A percentile compares a stretch with the other conserved stretches of the same genome.
phyloP scores from a whole-genome alignment of 2,888 invertebrate species.

The Ariolimax columbianus region DNA sequence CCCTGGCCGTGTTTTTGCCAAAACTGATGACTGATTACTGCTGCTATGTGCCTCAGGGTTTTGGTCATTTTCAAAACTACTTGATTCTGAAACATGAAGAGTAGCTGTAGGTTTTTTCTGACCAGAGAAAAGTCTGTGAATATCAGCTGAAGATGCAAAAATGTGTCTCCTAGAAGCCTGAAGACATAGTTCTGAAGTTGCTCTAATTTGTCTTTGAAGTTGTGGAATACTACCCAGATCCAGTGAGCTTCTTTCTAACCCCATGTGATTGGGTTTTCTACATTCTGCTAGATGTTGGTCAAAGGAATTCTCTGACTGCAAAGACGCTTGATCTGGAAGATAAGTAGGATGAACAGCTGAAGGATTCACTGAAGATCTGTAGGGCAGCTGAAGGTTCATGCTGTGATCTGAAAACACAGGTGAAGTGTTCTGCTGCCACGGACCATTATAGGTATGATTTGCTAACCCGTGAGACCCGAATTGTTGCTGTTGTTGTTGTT shows the following conservation, averaged over 20 bases:
- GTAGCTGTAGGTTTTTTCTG: conserved; percentile 56
- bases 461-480: background rate
- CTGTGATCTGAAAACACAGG: background rate
- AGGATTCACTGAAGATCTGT: background rate
- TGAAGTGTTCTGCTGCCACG: background rate
- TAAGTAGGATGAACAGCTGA: background rate
- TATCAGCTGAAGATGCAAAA: conserved; percentile 72
- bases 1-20: conserved; percentile 20
- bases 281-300: background rate
- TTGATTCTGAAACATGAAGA: background rate
- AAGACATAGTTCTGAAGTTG: conserved; percentile 59
- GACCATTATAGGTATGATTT: background rate
- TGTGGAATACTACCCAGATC: conserved; percentile 51
- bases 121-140: conserved; percentile 70
- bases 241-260: conserved; percentile 42
- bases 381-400: background rate
- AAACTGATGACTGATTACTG: conserved; percentile 64
- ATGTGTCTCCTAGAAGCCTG: conserved; percentile 61
- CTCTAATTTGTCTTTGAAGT: conserved; percentile 55
- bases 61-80: background rate
- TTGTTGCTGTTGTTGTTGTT: conserved; percentile 1
- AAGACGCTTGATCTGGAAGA: conserved; percentile 1
- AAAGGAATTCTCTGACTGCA: conserved; percentile 23
- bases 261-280: background rate
- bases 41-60: conserved; percentile 58